Percentiles rank a stretch among this genome's conserved stretches.
Evolutionary conservation across 1,140 invertebrate species (phyloP).

Genomic region (Drosophila chauvacae): DNA sequence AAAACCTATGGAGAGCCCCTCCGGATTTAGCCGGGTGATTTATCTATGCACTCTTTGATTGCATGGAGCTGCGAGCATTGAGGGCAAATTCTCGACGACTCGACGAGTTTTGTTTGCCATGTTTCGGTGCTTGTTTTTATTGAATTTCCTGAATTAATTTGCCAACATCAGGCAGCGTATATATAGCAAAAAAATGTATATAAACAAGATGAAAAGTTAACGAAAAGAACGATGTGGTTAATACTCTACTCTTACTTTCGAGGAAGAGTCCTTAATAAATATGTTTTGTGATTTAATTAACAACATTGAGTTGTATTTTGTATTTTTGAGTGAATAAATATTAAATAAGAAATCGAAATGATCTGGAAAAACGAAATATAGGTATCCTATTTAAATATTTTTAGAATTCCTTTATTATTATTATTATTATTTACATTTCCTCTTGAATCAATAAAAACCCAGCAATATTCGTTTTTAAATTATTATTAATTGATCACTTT

Average conservation of each 20-base stretch:
- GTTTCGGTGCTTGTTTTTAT: conserved; percentile 79
- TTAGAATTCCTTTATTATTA: background rate
- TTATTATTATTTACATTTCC: no score
- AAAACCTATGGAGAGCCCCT: conserved; percentile 27
- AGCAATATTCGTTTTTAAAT: background rate
- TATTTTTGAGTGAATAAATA: background rate
- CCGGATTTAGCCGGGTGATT: conserved; percentile 78
- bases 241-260: background rate
- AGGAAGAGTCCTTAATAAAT: background rate
- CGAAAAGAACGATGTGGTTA: background rate
- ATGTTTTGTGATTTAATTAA: background rate
- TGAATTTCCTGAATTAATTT: conserved; percentile 83
- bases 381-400: no score
- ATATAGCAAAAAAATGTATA: conserved; percentile 18
- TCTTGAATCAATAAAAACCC: no score
- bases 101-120: conserved; percentile 70
- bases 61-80: conserved; percentile 65
- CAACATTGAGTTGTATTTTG: background rate
- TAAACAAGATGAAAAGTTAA: conserved; percentile 19
- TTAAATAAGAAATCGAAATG: background rate
- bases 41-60: conserved; percentile 81
- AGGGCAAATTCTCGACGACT: conserved; percentile 46
- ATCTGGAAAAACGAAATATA: no score
- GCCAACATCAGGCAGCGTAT: conserved; percentile 47
- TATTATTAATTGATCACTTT: accelerated